Evolutionary conservation across 2,113 vertebrate species (phyloP), one percentile per base, ranked within the genome.

Genomic region (Thamnaconus septentrionalis): DNA sequence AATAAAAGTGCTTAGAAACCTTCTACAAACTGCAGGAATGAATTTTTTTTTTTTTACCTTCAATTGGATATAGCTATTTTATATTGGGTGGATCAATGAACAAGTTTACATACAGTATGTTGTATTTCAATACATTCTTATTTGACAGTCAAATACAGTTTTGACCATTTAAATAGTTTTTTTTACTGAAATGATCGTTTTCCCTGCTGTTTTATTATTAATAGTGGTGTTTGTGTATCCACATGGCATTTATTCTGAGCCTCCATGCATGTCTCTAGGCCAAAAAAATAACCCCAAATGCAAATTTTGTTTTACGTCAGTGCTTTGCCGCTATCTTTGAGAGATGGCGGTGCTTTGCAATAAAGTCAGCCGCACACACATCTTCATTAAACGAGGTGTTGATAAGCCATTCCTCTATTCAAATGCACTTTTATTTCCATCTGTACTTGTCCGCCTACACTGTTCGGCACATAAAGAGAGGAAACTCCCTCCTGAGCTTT

Each of bases 381-480:
- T 91, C 87, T 86, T 88, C 77, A 88, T 89, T 90, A 88, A 85
- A 87, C 65, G 73, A 12, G 41, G 45, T 74, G 66, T 69, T 88
- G 85, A 86, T 89, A 87, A 89, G 86, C 73, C 87, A 83, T 89
- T 89, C 87, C 84, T 90, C 79, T 70, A 66, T 85, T 87, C 80
- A 72, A 73, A 69, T 31, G 18, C 59, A 60, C 69, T 72, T 78
- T 84, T 82, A 84, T 84, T 75, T 86, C 85, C 71, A 73, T 88
- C 77, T 69, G 69, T 87, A 81, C 80, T 85, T 68, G 50, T 78
- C 78, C 72, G 50, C 85, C 83, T 8, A 73, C 83, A 73, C 79
- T 63, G 65, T 75, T 70, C 59, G 61, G 43, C 62, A 77, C 68
- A 81, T 71, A 74, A 73, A 74, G 60, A 74, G 64, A 76, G 69